Conservation (phyloP, 2,113 vertebrate species). For the Aspidoscelis tigris region DNA sequence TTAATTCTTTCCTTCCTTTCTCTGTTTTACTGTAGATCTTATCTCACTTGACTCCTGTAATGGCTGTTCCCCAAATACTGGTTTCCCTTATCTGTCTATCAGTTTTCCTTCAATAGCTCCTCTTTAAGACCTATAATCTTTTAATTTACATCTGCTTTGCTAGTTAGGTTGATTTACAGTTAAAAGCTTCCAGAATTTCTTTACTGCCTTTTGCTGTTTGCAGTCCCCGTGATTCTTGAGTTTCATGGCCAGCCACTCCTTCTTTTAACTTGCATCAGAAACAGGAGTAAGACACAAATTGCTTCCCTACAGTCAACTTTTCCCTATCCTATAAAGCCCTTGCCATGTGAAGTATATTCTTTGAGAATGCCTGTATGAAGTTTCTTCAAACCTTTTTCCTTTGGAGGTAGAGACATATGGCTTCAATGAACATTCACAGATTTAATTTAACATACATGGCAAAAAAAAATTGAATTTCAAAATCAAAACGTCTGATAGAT, state of each 20-base stretch:
- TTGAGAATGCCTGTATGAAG: not conserved
- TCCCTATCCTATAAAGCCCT: not conserved
- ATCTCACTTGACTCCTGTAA: slow-evolving; percentile 45
- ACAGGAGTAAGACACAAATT: not conserved
- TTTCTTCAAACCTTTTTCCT: slow-evolving; percentile 24
- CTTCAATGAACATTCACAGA: slow-evolving; percentile 8
- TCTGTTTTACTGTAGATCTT: slow-evolving; percentile 44
- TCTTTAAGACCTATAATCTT: slow-evolving; percentile 37
- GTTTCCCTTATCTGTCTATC: slow-evolving; percentile 31
- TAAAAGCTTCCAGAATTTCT: slow-evolving; percentile 3
- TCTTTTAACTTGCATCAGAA: slow-evolving; percentile 31
- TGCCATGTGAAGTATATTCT: not conserved
- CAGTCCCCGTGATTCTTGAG: not conserved
- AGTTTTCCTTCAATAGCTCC: slow-evolving; percentile 41
- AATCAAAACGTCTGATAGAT: slow-evolving; percentile 26
- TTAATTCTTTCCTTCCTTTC: slow-evolving; percentile 43
- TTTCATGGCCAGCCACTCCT: slow-evolving; percentile 30
- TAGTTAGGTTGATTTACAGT: slow-evolving; percentile 41
- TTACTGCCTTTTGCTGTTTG: slow-evolving; percentile 38
- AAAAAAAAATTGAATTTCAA: slow-evolving; percentile 7
- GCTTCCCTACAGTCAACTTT: slow-evolving; percentile 1
- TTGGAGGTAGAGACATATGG: slow-evolving; percentile 3
- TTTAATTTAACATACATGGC: not conserved
- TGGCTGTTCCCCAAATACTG: slow-evolving; percentile 38
- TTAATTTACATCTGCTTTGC: slow-evolving; percentile 34